Evolutionary conservation across 2,797 vertebrate genomes (phyloP), one percentile per base, ranked within the genome.

Genomic region (Craterocephalus amniculus): DNA sequence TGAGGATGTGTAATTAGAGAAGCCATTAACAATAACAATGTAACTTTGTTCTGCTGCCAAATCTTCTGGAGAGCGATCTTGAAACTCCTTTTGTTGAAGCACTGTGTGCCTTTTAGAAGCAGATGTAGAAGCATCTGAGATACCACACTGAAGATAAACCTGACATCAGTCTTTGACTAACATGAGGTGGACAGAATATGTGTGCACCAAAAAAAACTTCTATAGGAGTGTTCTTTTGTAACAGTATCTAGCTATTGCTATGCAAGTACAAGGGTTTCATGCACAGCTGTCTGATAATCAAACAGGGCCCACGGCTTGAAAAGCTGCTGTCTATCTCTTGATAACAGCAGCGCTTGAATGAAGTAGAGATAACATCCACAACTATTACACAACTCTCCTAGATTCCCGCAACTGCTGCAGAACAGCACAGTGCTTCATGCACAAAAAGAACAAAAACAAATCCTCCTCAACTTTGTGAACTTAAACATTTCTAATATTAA

Each of bases 1-100:
- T 61, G 20, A 40, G 20, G 65, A 70, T 60, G 31, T 68, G 52
- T 67, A 78, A 76, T 74, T 7, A 32, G 70, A 83, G 61, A 76
- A 51, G 26, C 12, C 56, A 60, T 43, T 20, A 57, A 56, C 36
- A 58, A 24, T 26, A 34, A 31, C 68, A 16, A 40, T 2, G 40
- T 8, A 57, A 29, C 58, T 31, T 55, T 54, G 22, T 32, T 14
- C 4, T 56, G 36, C 43, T 74, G 35, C 45, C 2, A 2, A 11
- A 56, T 55, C 3, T 8, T 1, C 12, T 20, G 38, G n/a, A 51
- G 57, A 57, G 56, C 54, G 38, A 36, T 70, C 31, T 57, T 57
- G 29, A 62, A 58, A 60, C 35, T 54, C 27, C 12, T 32, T 6
- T 26, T 74, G 18, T 60, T 56, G 52, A n/a, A 20, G 2, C 0